A percentile compares a stretch with the other conserved stretches of the same genome.
These are phyloP conservation scores for Acipenser transmontanus DNA, from an alignment of 2,797 vertebrate species.

Conservation along the genomic window DNA sequence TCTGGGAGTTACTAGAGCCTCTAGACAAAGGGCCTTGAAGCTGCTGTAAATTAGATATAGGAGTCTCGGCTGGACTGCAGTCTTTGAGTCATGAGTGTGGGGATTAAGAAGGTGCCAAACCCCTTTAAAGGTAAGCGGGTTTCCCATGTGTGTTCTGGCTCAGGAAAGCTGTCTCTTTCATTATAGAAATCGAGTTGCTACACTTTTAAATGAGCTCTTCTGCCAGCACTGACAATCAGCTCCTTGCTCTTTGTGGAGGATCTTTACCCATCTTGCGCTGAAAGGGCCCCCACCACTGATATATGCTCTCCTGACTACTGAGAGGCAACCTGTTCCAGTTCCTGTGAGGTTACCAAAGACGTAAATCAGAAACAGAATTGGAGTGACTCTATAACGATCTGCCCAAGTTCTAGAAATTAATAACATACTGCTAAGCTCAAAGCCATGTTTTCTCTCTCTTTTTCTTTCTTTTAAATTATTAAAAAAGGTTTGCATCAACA, in stretches of 20 bases:
- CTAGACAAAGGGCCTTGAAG: not conserved
- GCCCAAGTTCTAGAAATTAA: conserved; percentile 2
- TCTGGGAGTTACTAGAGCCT: conserved; percentile 1
- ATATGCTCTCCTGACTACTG: not conserved
- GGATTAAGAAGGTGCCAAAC: conserved; percentile 39
- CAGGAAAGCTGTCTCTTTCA: conserved; percentile 39
- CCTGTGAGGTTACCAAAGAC: conserved; percentile 4
- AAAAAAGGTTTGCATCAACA: not conserved
- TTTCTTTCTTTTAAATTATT: conserved; percentile 4
- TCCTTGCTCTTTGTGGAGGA: conserved; percentile 26
- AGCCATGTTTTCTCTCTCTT: not conserved
- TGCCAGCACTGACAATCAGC: conserved; percentile 42
- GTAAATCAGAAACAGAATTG: not conserved
- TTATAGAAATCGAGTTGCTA: conserved; percentile 49
- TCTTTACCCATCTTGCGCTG: conserved; percentile 6
- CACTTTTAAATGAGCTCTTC: conserved; percentile 41
- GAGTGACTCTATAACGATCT: not conserved
- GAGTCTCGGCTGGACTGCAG: conserved; percentile 3
- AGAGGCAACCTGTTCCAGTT: not conserved
- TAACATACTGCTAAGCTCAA: not conserved
- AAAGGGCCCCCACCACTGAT: conserved; percentile 2
- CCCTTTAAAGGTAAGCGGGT: conserved; percentile 54
- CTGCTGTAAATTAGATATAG: conserved; percentile 3
- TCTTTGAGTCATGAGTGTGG: conserved; percentile 12
- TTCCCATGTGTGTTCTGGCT: conserved; percentile 58